Evolutionary conservation across 2,888 invertebrate species (phyloP).

Genomic region (Dysmachus trigonus): DNA sequence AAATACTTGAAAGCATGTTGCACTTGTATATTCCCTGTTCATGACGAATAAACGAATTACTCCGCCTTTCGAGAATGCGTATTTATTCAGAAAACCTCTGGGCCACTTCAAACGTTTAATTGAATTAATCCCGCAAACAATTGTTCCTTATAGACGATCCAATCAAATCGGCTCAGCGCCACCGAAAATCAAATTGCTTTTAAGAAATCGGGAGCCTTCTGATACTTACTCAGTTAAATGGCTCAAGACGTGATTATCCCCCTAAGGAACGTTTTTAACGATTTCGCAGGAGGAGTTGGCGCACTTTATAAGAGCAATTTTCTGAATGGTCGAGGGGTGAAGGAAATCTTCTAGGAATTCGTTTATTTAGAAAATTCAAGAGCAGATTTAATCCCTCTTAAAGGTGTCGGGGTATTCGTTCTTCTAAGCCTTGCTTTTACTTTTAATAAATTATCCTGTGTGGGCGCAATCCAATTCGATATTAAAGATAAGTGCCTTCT

Average conservation of each 20-base stretch:
- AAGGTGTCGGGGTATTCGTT: not conserved
- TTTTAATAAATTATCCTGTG: not conserved
- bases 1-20: too few relatives aligned
- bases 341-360: not conserved
- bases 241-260: not conserved
- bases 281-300: not conserved
- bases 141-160: not conserved
- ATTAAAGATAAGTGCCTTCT: not conserved
- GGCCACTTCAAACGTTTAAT: not conserved
- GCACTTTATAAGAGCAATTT: not conserved
- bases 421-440: not conserved
- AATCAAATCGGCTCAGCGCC: not conserved
- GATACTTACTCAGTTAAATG: not conserved
- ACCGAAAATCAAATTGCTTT: not conserved
- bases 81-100: not conserved
- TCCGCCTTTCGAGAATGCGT: not conserved
- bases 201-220: not conserved
- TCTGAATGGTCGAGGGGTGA: not conserved
- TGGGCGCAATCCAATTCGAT: not conserved
- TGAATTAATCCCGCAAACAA: not conserved
- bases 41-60: not conserved
- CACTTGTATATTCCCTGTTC: too few relatives aligned
- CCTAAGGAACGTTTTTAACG: not conserved
- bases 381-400: not conserved
- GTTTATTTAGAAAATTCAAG: not conserved